Evolutionary conservation across 2,113 vertebrate genomes (phyloP).

Genomic region (Sebastes fasciatus): DNA sequence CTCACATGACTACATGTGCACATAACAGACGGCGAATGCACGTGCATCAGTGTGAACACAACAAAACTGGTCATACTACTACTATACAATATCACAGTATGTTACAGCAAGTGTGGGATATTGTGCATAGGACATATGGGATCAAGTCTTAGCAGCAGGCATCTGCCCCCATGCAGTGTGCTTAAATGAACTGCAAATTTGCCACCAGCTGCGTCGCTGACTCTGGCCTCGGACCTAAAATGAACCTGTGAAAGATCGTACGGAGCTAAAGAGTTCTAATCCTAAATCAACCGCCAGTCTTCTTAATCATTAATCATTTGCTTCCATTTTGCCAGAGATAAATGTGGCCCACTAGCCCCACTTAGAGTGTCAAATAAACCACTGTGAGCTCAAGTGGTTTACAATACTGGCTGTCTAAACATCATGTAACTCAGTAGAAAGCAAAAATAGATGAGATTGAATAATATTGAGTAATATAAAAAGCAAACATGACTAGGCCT

Average conservation of each 20-base stretch:
- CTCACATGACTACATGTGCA: not conserved
- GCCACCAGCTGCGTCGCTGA: slow-evolving; percentile 1
- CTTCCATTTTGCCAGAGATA: slow-evolving; percentile 15
- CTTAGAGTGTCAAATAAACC: not conserved
- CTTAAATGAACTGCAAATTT: slow-evolving; percentile 10
- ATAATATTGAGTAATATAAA: not conserved
- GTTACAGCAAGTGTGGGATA: not conserved
- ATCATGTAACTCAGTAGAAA: not conserved
- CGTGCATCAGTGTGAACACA: not conserved
- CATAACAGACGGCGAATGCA: not conserved
- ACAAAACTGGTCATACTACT: not conserved
- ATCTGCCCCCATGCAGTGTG: not conserved
- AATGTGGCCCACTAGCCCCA: not conserved
- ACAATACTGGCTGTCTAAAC: not conserved
- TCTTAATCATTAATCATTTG: slow-evolving; percentile 3
- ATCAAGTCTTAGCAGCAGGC: slow-evolving; percentile 4
- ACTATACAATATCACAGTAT: not conserved
- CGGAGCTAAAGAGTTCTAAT: not conserved
- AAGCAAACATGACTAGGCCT: not conserved
- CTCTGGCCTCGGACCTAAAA: not conserved
- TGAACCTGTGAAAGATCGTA: not conserved
- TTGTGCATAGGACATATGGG: not conserved
- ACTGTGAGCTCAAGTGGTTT: not conserved
- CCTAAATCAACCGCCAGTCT: not conserved
- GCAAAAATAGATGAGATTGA: not conserved